Percentiles rank a stretch among this genome's conserved stretches.
These are phyloP conservation scores for Synergus gifuensis DNA, from an alignment of 2,888 invertebrate genomes.

Conservation along the genomic window DNA sequence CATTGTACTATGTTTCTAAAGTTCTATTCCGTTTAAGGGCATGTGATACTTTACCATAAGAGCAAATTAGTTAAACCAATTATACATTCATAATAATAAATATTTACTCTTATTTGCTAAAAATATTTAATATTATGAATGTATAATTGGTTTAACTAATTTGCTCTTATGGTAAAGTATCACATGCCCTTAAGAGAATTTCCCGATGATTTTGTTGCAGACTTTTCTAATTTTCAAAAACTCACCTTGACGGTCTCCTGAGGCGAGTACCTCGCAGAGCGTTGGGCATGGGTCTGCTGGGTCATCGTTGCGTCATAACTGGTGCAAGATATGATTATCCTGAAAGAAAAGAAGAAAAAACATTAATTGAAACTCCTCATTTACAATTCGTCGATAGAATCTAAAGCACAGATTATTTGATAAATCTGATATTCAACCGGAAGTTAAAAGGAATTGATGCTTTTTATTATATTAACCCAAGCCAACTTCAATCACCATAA, in stretches of 20 bases:
- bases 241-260: constrained; percentile 73
- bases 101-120: no score
- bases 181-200: background rate
- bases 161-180: no score
- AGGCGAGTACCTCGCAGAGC: constrained; percentile 70
- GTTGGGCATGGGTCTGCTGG: constrained; percentile 70
- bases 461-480: no score
- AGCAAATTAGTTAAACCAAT: no score
- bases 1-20: background rate
- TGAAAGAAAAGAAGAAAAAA: constrained; percentile 50
- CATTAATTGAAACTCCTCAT: background rate
- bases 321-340: constrained; percentile 58
- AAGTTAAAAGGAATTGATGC: no score
- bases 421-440: no score
- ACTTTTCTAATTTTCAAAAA: constrained; percentile 19
- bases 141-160: no score
- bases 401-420: no score
- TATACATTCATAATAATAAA: no score
- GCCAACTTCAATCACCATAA: background rate
- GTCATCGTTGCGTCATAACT: constrained; percentile 72
- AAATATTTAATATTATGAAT: no score
- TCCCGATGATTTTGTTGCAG: background rate
- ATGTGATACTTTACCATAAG: no score
- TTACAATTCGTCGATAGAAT: no score
- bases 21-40: background rate